Base-by-base conservation (phyloP, 2,113 vertebrate genomes). In the Sialia sialis region DNA sequence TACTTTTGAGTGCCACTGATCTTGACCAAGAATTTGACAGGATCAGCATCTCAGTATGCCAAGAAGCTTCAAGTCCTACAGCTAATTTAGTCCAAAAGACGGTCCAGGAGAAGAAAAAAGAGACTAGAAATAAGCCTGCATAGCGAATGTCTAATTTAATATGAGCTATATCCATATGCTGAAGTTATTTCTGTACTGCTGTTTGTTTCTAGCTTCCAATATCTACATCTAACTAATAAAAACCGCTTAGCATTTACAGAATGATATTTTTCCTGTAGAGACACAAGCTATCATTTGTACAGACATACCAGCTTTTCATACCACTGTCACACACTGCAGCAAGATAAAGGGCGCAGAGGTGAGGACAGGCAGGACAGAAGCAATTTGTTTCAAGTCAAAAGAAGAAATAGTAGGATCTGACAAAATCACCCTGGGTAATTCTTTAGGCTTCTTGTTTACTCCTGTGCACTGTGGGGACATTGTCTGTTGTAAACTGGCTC, bases 181-280 rank as follows among this genome's bases (percentile, higher is more conserved):
- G 8, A 49, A 69, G 48, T 75, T 89, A 79, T 56, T 87, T 88
- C 62, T 82, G 49, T 82, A 89, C 58, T 59, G 36, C 56, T 81
- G 20, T 68, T 92, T 81, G 77, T 56, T 82, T 91, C 60, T 74
- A 48, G 43, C 66, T 91, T 89, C 69, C 66, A 76, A 46, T 46
- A 75, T 17, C 74, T 76, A 52, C 23, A 56, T 59, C 23, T 86
- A 74, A 77, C 23, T 59, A 93, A 96, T 91, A 92, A 96, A 93
- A 81, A 72, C 5, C 6, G 48, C 15, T 38, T 60, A 38, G 21
- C 21, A 44, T 81, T 84, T 84, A 39, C 25, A 87, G 56, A 82
- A 68, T 30, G 29, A 3, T 49, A 49, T 59, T 85, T 85, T 88
- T 84, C n/a, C 41, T 56, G 34, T 32, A 87, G 48, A 51, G 41